Conservation (phyloP, 35 echinoderm and acorn worm genomes). For the Diadema setosum region DNA sequence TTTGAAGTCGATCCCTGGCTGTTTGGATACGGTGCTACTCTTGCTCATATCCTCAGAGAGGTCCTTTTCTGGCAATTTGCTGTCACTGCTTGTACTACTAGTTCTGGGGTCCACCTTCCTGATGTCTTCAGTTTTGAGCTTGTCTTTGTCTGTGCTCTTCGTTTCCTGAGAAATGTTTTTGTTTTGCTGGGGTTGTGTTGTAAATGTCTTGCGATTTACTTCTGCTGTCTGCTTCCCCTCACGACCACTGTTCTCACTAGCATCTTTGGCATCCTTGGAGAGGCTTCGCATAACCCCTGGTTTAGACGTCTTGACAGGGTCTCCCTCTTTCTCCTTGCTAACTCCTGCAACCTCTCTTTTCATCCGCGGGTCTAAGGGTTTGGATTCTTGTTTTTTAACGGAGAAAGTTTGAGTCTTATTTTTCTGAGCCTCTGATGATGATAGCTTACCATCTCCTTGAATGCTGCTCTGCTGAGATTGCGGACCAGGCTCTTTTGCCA, state of each 20-base stretch:
- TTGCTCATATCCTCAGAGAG: background rate
- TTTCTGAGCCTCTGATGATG: background rate
- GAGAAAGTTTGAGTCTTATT: background rate
- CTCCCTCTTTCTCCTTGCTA: conserved; percentile 30
- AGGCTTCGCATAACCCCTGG: background rate
- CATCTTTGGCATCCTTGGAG: background rate
- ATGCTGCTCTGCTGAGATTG: background rate
- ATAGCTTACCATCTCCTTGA: background rate
- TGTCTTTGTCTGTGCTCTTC: background rate
- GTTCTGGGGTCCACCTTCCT: background rate
- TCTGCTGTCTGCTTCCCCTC: background rate
- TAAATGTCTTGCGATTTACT: background rate
- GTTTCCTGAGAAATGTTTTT: background rate
- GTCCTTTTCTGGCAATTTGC: background rate
- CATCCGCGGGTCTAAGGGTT: background rate
- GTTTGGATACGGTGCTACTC: background rate
- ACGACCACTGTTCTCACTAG: background rate
- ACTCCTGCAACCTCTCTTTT: background rate
- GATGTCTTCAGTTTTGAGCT: background rate
- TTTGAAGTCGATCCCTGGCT: conserved; percentile 61
- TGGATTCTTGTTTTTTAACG: background rate
- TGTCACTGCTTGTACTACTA: background rate
- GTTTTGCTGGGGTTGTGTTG: background rate
- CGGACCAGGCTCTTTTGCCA: background rate
- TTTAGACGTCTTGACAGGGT: background rate